Evolutionary conservation across 1,140 invertebrate species (phyloP).

Genomic region (Diorhabda sublineata): DNA sequence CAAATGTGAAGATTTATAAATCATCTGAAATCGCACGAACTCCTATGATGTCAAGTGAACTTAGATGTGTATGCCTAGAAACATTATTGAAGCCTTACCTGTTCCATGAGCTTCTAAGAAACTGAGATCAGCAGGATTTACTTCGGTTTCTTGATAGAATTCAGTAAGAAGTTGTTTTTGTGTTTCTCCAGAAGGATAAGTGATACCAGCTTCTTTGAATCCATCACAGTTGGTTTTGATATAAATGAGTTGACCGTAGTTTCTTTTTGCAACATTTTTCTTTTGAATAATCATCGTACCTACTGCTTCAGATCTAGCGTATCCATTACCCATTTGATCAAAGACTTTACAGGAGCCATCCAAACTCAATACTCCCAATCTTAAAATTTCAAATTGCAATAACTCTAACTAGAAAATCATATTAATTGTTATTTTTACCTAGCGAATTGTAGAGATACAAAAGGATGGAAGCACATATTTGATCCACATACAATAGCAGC

Average conservation of each 20-base stretch:
- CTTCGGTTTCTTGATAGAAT: constrained; percentile 80
- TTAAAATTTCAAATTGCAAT: constrained; percentile 35
- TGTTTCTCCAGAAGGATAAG: constrained; percentile 80
- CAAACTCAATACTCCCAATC: constrained; percentile 76
- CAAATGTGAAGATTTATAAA: no score
- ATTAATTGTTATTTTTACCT: constrained; percentile 43
- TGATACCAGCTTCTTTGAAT: constrained; percentile 70
- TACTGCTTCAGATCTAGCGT: constrained; percentile 73
- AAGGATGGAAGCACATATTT: constrained; percentile 82
- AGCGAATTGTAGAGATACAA: constrained; percentile 78
- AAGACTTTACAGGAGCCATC: constrained; percentile 89
- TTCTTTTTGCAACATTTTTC: constrained; percentile 67
- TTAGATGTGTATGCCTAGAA: no score
- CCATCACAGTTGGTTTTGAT: constrained; percentile 80
- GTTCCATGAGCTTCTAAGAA: constrained; percentile 94
- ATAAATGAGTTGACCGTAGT: constrained; percentile 57
- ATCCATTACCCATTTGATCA: constrained; percentile 75
- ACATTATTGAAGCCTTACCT: constrained; percentile 44
- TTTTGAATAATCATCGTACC: constrained; percentile 78
- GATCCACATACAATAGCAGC: constrained; percentile 81
- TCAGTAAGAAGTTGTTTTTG: constrained; percentile 76
- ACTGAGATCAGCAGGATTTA: constrained; percentile 66
- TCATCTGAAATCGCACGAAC: no score
- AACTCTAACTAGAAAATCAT: no score
- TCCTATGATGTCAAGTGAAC: no score